Evolutionary conservation across 2,888 invertebrate species (phyloP).

Genomic region (Ophion costatus): DNA sequence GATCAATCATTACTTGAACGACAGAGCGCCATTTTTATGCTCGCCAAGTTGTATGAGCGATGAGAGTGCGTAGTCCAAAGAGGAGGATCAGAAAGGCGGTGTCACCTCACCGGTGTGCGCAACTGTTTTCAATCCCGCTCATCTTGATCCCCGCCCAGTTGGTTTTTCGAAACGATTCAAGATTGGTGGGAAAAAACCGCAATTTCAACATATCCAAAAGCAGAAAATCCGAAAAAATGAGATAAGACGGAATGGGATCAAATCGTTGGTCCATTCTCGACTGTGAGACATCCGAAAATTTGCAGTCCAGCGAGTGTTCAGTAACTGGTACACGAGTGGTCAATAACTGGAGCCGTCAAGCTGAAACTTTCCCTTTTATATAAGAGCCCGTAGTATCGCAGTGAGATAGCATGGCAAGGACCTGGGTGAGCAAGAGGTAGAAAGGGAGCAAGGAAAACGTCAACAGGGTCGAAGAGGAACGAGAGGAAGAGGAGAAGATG

Average conservation of each 20-base stretch:
- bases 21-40: background rate
- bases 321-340: conserved; percentile 3
- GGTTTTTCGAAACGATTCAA: too few species aligned
- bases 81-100: background rate
- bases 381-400: conserved; percentile 13
- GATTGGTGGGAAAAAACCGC: too few species aligned
- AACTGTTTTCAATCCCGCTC: too few species aligned
- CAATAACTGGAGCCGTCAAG: background rate
- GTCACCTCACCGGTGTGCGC: too few species aligned
- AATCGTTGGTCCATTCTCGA: background rate
- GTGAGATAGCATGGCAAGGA: conserved; percentile 7
- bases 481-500: conserved; percentile 27
- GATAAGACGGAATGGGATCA: background rate
- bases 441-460: conserved; percentile 26
- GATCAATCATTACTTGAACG: background rate
- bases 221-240: too few species aligned
- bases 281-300: background rate
- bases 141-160: too few species aligned
- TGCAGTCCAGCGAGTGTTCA: background rate
- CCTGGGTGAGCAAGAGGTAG: conserved; percentile 3
- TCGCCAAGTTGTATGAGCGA: background rate
- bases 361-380: conserved; percentile 28
- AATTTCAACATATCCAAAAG: too few species aligned
- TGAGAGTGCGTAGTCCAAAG: background rate
- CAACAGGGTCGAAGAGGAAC: background rate